phyloP scores from a whole-genome alignment of 2,797 vertebrate genomes.

The Sus cebifrons region DNA sequence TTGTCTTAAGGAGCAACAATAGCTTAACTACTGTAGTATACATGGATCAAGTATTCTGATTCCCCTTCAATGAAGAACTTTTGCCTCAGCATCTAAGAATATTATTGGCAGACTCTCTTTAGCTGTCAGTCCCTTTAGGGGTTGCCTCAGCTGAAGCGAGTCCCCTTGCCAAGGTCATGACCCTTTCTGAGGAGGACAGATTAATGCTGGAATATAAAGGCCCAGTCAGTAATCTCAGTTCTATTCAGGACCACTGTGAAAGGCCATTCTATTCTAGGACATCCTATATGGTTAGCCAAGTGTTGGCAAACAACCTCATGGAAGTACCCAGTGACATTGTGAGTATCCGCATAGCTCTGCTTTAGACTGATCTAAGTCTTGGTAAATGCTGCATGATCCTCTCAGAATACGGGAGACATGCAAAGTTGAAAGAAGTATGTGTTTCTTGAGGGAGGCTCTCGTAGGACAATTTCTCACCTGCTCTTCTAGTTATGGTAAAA shows the following conservation, averaged over 20 bases:
- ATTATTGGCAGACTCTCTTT: background rate
- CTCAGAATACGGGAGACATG: background rate
- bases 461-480: background rate
- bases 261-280: background rate
- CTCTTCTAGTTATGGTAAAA: background rate
- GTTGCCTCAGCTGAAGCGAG: background rate
- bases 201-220: background rate
- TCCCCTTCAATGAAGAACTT: conserved; percentile 17
- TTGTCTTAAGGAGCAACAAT: background rate
- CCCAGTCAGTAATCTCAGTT: background rate
- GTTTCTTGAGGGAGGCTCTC: background rate
- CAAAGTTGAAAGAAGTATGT: background rate
- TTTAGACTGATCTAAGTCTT: background rate
- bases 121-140: background rate
- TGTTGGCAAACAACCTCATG: background rate
- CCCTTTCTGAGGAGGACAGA: background rate
- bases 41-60: background rate
- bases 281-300: background rate
- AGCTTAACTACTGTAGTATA: background rate
- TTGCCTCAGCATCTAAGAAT: background rate
- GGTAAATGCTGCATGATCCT: background rate
- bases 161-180: background rate
- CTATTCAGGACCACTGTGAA: background rate
- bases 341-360: background rate
- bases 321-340: background rate